Evolutionary conservation across 2,113 vertebrate species (phyloP), one percentile per base, ranked within the genome.

Genomic region (Montifringilla adamsi): DNA sequence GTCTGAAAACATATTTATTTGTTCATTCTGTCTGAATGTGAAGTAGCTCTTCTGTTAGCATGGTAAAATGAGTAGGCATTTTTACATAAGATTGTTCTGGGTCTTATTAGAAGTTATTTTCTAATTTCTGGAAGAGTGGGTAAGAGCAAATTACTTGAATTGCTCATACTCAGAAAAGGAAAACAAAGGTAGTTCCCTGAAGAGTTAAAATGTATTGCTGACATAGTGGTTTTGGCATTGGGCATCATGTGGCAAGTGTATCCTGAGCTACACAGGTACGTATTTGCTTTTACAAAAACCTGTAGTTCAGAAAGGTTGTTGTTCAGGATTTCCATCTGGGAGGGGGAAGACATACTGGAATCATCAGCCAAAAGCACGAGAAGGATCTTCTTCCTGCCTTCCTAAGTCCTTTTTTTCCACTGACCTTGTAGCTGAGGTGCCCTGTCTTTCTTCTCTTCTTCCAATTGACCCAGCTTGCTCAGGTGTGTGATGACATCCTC

Each of bases 1-100:
- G 88, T 81, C 85, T 94, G 83, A 83, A 95, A 86, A 90, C 44
- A 10, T 86, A 70, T 80, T 93, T 94, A 76, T 91, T 93, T 96
- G 52, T 94, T 90, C 85, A 41, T 93, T 95, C 83, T 81, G 31
- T 83, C 88, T 93, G 62, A 93, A 90, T 17, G n/a, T 94, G 75
- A 92, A 95, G 79, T 90, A 81, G 76, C 41, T 96, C 52, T 78
- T 88, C 76, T 86, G 63, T 90, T 83, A 84, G 72, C 68, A 86
- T 3, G 9, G 75, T 77, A 59, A 77, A 81, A 88, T 60, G 69
- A 67, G 33, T 17, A 67, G 63, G 47, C 85, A 92, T 93, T 96
- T 93, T 56, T 35, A 67, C 2, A 3, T 66, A 47, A 70, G 62
- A 56, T 66, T 64, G 47, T 70, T 92, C 77, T 96, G 37, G 79